Evolutionary conservation across 2,113 vertebrate genomes (phyloP).

Genomic region (Etia nguti): DNA sequence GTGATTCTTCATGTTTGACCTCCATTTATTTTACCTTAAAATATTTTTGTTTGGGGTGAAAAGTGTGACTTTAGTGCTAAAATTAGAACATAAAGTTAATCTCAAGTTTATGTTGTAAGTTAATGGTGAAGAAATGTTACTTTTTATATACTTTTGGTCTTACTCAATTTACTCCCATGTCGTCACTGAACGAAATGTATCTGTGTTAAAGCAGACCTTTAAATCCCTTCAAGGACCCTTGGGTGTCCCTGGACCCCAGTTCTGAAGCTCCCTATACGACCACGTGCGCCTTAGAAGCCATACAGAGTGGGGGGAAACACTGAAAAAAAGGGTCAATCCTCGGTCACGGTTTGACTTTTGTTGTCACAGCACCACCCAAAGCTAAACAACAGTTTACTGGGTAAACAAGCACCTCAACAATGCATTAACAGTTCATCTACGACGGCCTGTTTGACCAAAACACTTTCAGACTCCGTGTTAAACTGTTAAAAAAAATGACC

Average conservation of each 20-base stretch:
- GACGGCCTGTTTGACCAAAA: slow-evolving; percentile 15
- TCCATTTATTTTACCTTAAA: not conserved
- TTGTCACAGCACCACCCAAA: slow-evolving; percentile 56
- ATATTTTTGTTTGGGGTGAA: not conserved
- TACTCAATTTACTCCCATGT: not conserved
- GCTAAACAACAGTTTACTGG: slow-evolving; percentile 47
- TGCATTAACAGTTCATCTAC: slow-evolving; percentile 2
- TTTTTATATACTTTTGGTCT: not conserved
- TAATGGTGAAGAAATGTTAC: not conserved
- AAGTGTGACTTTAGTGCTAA: not conserved
- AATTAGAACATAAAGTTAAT: not conserved
- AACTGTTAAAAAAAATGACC: not conserved
- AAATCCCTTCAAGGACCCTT: not conserved
- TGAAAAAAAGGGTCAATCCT: slow-evolving; percentile 54
- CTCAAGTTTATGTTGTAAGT: not conserved
- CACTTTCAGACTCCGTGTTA: not conserved
- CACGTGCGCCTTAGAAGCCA: not conserved
- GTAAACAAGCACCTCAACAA: slow-evolving; percentile 32
- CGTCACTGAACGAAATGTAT: not conserved
- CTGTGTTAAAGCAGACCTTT: not conserved
- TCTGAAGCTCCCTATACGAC: not conserved
- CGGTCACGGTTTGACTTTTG: slow-evolving; percentile 55
- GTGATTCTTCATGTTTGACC: not conserved
- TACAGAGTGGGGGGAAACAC: slow-evolving; percentile 17
- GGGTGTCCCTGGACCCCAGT: not conserved